Percentiles rank a stretch among this genome's conserved stretches.
Conservation (phyloP, 2,888 invertebrate genomes). For the Thecocarcelia acutangulata region DNA sequence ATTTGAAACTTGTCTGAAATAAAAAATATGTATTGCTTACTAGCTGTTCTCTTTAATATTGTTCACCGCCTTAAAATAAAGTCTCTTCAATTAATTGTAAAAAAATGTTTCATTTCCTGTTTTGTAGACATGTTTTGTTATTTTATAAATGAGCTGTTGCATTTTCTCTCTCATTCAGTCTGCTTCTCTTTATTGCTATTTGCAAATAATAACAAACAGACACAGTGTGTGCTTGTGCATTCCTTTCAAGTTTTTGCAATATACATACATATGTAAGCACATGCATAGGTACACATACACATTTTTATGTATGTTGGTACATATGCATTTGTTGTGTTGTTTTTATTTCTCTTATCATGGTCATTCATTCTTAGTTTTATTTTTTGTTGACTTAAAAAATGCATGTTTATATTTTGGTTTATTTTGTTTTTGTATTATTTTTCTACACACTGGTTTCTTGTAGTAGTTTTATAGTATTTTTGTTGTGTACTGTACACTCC, state of each 20-base stretch:
- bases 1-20: no score
- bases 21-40: slow-evolving; percentile 7
- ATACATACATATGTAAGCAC: no score
- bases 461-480: slow-evolving; percentile 70
- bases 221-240: not conserved
- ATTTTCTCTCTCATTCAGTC: slow-evolving; percentile 1
- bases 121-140: slow-evolving; percentile 58
- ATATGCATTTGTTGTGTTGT: slow-evolving; percentile 10
- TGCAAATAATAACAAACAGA: not conserved
- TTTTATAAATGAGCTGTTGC: slow-evolving; percentile 21
- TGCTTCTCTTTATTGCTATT: slow-evolving; percentile 12
- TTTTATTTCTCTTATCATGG: slow-evolving; percentile 42
- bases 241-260: slow-evolving; percentile 6
- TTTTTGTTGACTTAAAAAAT: slow-evolving; percentile 13
- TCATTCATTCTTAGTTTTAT: slow-evolving; percentile 42
- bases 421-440: slow-evolving; percentile 50
- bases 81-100: slow-evolving; percentile 9
- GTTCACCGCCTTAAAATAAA: not conserved
- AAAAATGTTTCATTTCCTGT: slow-evolving; percentile 52
- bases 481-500: slow-evolving; percentile 71
- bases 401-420: slow-evolving; percentile 38
- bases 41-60: not conserved
- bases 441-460: slow-evolving; percentile 55
- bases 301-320: not conserved
- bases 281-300: no score